Percentiles rank a stretch among this genome's conserved stretches.
phyloP scores from a whole-genome alignment of 2,797 vertebrate genomes.

The Bucorvus abyssinicus region DNA sequence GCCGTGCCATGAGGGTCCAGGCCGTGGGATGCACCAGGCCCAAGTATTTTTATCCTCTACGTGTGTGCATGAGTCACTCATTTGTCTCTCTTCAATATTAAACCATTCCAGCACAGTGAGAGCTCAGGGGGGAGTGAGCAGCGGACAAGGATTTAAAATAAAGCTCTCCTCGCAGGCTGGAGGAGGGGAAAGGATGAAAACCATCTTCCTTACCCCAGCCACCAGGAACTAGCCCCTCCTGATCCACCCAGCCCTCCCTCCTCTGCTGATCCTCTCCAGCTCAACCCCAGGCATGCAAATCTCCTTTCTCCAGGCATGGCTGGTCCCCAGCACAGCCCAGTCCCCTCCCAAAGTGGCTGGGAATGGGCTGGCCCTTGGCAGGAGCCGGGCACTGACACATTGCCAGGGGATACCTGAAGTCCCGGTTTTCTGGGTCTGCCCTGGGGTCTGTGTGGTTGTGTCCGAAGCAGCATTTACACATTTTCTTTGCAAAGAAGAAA shows the following conservation, averaged over 20 bases:
- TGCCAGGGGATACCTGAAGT: background rate
- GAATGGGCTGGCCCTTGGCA: background rate
- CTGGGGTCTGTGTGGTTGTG: fast-evolving
- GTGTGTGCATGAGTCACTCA: slow-evolving; percentile 45
- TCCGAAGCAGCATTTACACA: background rate
- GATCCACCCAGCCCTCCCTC: background rate
- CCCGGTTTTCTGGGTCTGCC: background rate
- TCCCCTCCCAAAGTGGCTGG: background rate
- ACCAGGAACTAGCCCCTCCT: background rate
- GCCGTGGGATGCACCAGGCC: background rate
- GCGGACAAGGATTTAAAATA: background rate
- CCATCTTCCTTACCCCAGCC: background rate
- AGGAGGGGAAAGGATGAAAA: slow-evolving; percentile 15
- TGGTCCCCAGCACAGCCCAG: fast-evolving
- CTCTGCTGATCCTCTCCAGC: background rate
- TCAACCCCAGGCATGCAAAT: background rate
- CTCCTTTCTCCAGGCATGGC: background rate
- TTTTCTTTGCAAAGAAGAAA: background rate
- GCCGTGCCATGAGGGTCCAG: background rate
- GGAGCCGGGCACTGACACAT: background rate
- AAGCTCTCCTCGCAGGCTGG: slow-evolving; percentile 1
- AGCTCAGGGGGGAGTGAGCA: background rate
- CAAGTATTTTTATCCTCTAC: slow-evolving; percentile 36
- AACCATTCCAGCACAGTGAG: background rate
- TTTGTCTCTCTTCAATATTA: slow-evolving; percentile 47